Percentiles rank a stretch among this genome's conserved stretches.
Evolutionary conservation across 2,888 invertebrate species (phyloP).

Genomic region (Drosophila recens): DNA sequence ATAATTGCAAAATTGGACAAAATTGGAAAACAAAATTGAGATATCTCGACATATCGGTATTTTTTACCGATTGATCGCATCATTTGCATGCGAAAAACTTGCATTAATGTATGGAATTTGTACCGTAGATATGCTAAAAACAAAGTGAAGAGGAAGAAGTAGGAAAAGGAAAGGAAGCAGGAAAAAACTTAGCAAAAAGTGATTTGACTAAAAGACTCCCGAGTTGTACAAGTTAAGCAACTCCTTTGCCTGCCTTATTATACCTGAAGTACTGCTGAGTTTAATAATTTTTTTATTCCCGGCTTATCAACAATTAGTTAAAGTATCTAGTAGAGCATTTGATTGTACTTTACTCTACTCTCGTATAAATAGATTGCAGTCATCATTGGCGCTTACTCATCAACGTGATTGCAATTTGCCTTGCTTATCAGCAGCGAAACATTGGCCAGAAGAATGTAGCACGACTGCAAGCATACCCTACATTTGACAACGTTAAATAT

Average conservation of each 20-base stretch:
- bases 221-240: background rate
- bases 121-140: background rate
- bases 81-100: too few relatives aligned
- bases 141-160: background rate
- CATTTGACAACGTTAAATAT: background rate
- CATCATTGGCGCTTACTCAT: conserved; percentile 8
- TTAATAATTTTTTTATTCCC: background rate
- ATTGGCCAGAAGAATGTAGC: background rate
- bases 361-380: conserved; percentile 1
- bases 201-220: background rate
- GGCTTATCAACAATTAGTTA: background rate
- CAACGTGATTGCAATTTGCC: background rate
- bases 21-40: too few relatives aligned
- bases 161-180: background rate
- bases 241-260: background rate
- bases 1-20: too few relatives aligned
- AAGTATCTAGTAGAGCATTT: background rate
- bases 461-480: background rate
- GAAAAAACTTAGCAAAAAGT: background rate
- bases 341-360: background rate
- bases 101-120: background rate
- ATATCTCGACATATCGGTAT: too few relatives aligned
- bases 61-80: too few relatives aligned
- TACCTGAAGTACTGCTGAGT: too few relatives aligned
- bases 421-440: background rate